Evolutionary conservation across 1,140 invertebrate genomes (phyloP).

Genomic region (Liolophura sinensis): DNA sequence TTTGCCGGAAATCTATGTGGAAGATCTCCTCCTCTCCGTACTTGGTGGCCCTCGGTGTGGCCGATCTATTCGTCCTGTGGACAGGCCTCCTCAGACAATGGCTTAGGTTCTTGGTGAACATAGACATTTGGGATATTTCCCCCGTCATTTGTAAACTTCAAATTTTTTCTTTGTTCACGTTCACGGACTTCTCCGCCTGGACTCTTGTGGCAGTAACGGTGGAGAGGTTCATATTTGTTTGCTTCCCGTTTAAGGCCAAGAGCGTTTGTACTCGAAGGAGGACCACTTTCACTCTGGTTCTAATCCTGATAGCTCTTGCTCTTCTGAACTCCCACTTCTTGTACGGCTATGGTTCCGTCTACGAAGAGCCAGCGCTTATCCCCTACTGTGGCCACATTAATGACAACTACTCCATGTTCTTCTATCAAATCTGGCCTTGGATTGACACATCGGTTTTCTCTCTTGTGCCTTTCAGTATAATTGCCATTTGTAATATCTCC

Average conservation of each 20-base stretch:
- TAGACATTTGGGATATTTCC: conserved; percentile 18
- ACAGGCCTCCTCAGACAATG: conserved; percentile 36
- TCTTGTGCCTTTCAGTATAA: conserved; percentile 24
- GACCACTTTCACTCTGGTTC: conserved; percentile 12
- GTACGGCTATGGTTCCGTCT: conserved; percentile 15
- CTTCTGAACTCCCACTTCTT: conserved; percentile 30
- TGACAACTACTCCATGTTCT: conserved; percentile 20
- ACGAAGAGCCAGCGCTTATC: neutral
- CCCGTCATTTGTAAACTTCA: conserved; percentile 27
- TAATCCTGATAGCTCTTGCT: conserved; percentile 13
- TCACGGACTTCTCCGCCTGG: conserved; percentile 35
- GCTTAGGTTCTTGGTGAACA: conserved; percentile 13
- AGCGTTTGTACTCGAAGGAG: conserved; percentile 16
- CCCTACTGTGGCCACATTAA: conserved; percentile 8
- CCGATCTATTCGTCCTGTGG: conserved; percentile 27
- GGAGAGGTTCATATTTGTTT: conserved; percentile 34
- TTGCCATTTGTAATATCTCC: conserved; percentile 23
- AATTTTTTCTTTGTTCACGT: conserved; percentile 25
- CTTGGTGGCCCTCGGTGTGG: conserved; percentile 23
- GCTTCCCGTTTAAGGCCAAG: conserved; percentile 25
- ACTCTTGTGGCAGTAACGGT: conserved; percentile 36
- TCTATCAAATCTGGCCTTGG: conserved; percentile 28
- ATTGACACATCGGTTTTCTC: conserved; percentile 31
- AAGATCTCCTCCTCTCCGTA: conserved; percentile 21
- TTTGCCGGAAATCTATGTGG: conserved; percentile 11